Evolutionary conservation across 2,888 invertebrate genomes (phyloP), one percentile per base, ranked within the genome.

Genomic region (Blastobasis lacticolella): DNA sequence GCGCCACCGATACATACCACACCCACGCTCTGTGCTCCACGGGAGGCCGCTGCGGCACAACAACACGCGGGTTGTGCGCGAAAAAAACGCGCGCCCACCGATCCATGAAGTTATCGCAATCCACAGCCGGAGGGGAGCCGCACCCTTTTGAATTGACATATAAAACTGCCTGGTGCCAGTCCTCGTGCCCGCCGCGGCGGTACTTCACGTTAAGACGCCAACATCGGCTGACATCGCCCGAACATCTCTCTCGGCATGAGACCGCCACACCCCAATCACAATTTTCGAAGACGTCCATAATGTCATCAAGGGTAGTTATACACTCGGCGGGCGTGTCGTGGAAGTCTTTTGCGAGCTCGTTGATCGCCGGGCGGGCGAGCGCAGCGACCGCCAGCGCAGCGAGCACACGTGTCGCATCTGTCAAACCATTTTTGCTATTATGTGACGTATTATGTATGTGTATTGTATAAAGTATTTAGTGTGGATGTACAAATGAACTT

Each of bases 71-170:
- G 76, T 96, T 95, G 66, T 94, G 54, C 94, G 90, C 48, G 94
- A 94, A 91, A 90, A 63, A 92, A 92, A 63, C 81, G 88, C 8
- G 92, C 91, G 48, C 94, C 94, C 60, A 92, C 91, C 62, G 87
- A 89, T 40, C 94, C 94, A 94, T 93, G 75, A 94, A 95, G 72
- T 94, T 93, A 60, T 91, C 90, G 79, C 95, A 95, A 66, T 93
- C 91, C 53, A 95, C 93, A 47, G 88, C 83, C 43, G 95, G 95
- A 9, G 95, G 95, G 73, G 94, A 95, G 6, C 95, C 95, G 77
- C 95, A 95, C 52, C 95, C 95, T 73, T 94, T 95, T 70, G 94
- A 94, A 80, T 95, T 95, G 50, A 94, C 94, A 71, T 93, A 90
- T 48, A 95, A 82, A 43, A 91, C 90, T 5, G 92, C 92, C 48